Evolutionary conservation across 2,797 vertebrate genomes (phyloP).

Genomic region (Poliocrania exsul): DNA sequence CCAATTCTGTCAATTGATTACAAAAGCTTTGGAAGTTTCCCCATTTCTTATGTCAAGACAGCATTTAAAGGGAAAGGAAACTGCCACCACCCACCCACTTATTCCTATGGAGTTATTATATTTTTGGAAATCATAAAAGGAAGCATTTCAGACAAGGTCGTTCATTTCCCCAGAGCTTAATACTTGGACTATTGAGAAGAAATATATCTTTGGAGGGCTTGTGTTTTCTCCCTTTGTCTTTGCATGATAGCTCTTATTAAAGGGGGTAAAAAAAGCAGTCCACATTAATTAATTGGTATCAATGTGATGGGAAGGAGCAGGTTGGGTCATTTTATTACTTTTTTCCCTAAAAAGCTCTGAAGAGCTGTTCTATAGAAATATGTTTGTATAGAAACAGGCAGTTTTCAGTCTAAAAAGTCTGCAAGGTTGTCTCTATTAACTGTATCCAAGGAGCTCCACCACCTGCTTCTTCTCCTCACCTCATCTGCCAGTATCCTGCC

Average conservation of each 20-base stretch:
- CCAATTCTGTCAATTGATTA: background rate
- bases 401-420: background rate
- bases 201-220: background rate
- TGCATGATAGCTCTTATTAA: background rate
- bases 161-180: background rate
- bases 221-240: background rate
- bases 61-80: background rate
- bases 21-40: background rate
- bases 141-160: background rate
- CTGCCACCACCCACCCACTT: background rate
- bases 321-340: accelerated
- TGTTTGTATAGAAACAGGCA: background rate
- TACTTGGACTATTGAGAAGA: background rate
- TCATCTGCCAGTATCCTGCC: background rate
- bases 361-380: background rate
- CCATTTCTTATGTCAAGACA: background rate
- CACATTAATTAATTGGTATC: background rate
- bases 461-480: background rate
- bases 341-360: background rate
- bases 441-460: background rate
- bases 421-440: background rate
- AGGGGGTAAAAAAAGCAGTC: background rate
- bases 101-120: background rate
- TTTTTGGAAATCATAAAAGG: background rate
- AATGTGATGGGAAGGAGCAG: background rate